Percentiles rank a stretch among this genome's conserved stretches.
phyloP scores from a whole-genome alignment of 1,140 invertebrate genomes.

The Teleogryllus occipitalis region DNA sequence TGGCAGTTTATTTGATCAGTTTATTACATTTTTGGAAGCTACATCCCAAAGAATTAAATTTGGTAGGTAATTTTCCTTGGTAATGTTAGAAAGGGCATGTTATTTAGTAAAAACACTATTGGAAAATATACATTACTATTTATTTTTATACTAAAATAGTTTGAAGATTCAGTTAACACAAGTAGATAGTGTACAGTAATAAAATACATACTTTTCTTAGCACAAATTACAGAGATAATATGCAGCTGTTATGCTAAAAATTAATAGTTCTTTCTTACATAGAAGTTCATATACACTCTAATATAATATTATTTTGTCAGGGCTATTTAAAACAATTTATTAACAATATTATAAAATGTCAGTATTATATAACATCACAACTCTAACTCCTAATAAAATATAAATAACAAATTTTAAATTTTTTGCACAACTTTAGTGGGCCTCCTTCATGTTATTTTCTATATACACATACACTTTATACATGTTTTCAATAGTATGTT shows the following conservation, averaged over 20 bases:
- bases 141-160: slow-evolving; percentile 2
- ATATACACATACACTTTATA: background rate
- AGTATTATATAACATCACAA: background rate
- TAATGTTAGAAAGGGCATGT: too few relatives aligned
- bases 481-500: background rate
- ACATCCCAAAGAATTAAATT: too few relatives aligned
- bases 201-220: background rate
- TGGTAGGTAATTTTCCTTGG: too few relatives aligned
- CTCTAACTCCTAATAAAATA: background rate
- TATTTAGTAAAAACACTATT: background rate
- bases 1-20: too few relatives aligned
- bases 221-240: background rate
- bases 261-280: background rate
- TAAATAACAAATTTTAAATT: background rate
- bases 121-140: background rate
- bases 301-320: background rate
- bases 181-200: background rate
- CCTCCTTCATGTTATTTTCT: background rate
- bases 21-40: too few relatives aligned
- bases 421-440: background rate
- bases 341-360: slow-evolving; percentile 6
- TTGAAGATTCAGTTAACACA: background rate
- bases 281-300: slow-evolving; percentile 1
- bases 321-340: background rate
- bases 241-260: background rate